Evolutionary conservation across 2,797 vertebrate species (phyloP), one percentile per base, ranked within the genome.

Genomic region (Tapirus indicus): DNA sequence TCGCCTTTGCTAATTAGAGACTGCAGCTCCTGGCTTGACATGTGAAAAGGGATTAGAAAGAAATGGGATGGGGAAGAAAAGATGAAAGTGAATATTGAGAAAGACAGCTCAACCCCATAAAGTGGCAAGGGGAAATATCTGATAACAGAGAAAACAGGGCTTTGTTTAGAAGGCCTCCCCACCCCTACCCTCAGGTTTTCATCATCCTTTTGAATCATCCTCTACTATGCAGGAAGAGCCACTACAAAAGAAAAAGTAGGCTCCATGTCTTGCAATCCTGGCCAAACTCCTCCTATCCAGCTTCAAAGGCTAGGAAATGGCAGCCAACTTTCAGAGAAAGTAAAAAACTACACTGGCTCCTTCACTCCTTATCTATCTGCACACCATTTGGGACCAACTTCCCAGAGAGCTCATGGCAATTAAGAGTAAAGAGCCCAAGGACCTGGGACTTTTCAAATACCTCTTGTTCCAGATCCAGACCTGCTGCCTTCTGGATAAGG

Each of bases 1-100:
- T 98, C 78, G 93, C 96, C 87, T 96, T 91, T 94, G 82, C 97
- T 98, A 98, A 98, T 98, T 98, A 98, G 93, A 98, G 98, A 98
- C 94, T 98, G 32, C 23, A 68, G 79, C 77, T 96, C 82, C 96
- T 88, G 93, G 98, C 98, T 98, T 98, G 98, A 98, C 97, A 97
- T 98, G 97, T 98, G 98, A 98, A 98, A 98, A 96, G 74, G 68
- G 68, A 97, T 97, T 94, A 94, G 74, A 91, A 92, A 82, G 60
- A 88, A 94, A 69, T 77, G 32, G 79, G 74, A 92, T 35, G 68
- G 85, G 35, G 52, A 54, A 89, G 27, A 92, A 97, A 98, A 98
- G 97, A 98, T 98, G 94, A 98, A 98, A 98, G 98, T 96, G 17
- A 80, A 75, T 49, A 35, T 88, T 35, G 7, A 89, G 25, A 60